A percentile compares a stretch with the other conserved stretches of the same genome.
phyloP scores from a whole-genome alignment of 2,113 vertebrate genomes.

The Sinocyclocheilus anshuiensis region DNA sequence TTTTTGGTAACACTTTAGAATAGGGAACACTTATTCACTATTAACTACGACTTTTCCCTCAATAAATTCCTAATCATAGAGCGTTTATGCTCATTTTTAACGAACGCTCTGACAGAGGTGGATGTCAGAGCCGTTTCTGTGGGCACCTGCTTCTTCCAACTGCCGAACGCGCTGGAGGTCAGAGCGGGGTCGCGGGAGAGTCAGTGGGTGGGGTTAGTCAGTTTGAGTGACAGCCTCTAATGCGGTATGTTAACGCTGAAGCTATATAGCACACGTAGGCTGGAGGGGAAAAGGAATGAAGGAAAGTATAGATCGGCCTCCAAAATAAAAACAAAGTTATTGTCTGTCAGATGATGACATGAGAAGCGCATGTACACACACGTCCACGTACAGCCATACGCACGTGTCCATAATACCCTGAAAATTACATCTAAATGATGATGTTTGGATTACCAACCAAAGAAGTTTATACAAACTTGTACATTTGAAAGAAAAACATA shows the following conservation, averaged over 20 bases:
- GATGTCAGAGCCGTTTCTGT: constrained; percentile 61
- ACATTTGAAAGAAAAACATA: constrained; percentile 53
- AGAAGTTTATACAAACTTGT: constrained; percentile 43
- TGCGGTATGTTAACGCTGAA: constrained; percentile 7
- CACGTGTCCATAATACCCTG: neutral
- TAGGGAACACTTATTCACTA: too few relatives aligned
- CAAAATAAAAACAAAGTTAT: constrained; percentile 23
- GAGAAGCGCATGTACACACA: constrained; percentile 1
- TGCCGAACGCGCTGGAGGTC: constrained; percentile 67
- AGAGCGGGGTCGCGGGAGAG: constrained; percentile 68
- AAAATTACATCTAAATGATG: constrained; percentile 57
- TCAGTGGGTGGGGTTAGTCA: constrained; percentile 50
- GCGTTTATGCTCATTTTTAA: constrained; percentile 69
- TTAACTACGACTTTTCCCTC: too few relatives aligned
- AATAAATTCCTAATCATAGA: constrained; percentile 34
- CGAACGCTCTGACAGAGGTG: constrained; percentile 68
- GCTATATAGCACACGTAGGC: neutral
- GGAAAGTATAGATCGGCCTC: constrained; percentile 1
- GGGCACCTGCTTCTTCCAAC: constrained; percentile 58
- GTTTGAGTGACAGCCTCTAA: constrained; percentile 32
- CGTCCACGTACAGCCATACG: neutral
- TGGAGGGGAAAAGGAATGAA: constrained; percentile 48
- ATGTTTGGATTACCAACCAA: constrained; percentile 60
- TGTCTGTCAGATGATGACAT: constrained; percentile 49
- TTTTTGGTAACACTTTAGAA: too few relatives aligned